Evolutionary conservation across 1,140 invertebrate genomes (phyloP).

Genomic region (Drosophila albomicans): DNA sequence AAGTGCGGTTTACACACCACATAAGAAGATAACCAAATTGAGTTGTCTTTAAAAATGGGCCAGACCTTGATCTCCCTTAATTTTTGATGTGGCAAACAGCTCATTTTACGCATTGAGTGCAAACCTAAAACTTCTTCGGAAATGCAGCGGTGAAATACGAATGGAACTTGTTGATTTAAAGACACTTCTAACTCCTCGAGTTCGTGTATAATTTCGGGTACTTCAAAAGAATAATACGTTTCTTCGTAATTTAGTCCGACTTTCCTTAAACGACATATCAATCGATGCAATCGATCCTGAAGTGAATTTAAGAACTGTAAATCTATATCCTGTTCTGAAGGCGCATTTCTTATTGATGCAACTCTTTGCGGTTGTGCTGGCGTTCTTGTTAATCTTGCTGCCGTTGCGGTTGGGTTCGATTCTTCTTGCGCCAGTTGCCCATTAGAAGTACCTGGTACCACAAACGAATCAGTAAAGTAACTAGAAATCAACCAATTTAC

Average conservation of each 20-base stretch:
- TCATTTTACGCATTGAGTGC: constrained; percentile 14
- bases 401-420: background rate
- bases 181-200: background rate
- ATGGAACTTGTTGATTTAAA: background rate
- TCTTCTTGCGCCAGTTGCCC: background rate
- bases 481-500: background rate
- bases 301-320: background rate
- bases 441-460: background rate
- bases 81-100: no score
- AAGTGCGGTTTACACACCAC: background rate
- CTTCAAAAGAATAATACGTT: background rate
- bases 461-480: background rate
- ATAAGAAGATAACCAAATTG: constrained; percentile 17
- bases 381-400: background rate
- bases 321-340: background rate
- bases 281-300: background rate
- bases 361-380: background rate
- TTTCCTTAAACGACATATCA: background rate
- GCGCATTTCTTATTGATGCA: background rate
- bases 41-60: background rate
- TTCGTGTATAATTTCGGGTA: background rate
- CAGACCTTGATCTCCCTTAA: background rate
- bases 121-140: constrained; percentile 15
- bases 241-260: background rate
- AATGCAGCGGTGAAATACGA: constrained; percentile 12